Evolutionary conservation across 2,797 vertebrate species (phyloP).

Genomic region (Hemitrygon akajei): DNA sequence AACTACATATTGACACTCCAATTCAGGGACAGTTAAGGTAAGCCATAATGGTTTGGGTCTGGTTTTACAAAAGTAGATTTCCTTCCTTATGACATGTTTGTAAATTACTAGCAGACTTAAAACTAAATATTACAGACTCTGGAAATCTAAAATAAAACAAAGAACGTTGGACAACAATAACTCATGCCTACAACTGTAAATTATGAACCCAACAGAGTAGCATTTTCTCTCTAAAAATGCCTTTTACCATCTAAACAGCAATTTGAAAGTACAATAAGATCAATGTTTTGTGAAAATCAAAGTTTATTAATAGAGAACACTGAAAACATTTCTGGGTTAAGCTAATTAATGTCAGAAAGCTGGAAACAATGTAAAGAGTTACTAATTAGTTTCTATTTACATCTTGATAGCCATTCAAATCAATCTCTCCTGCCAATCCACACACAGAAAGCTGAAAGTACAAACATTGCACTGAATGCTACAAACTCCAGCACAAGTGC

Average conservation of each 20-base stretch:
- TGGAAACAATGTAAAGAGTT: not conserved
- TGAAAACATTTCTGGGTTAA: not conserved
- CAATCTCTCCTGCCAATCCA: not conserved
- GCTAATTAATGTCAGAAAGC: not conserved
- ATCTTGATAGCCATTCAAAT: not conserved
- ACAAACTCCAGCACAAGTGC: not conserved
- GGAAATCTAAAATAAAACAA: no score
- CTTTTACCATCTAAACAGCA: not conserved
- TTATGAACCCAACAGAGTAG: not conserved
- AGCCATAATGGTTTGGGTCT: not conserved
- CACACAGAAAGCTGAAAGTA: not conserved
- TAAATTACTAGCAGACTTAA: not conserved
- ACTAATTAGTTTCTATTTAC: not conserved
- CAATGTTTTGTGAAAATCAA: not conserved
- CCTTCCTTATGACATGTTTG: not conserved
- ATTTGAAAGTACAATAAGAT: not conserved
- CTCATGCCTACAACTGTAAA: not conserved
- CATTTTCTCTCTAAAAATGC: not conserved
- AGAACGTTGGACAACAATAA: not conserved
- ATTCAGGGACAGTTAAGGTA: not conserved
- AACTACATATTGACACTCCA: not conserved
- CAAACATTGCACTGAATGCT: not conserved
- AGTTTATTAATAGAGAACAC: not conserved
- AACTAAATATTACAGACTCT: no score
- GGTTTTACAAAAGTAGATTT: not conserved